Percentiles rank a stretch among this genome's conserved stretches.
phyloP scores from a whole-genome alignment of 2,888 invertebrate species.

The Heliconius charithonia region DNA sequence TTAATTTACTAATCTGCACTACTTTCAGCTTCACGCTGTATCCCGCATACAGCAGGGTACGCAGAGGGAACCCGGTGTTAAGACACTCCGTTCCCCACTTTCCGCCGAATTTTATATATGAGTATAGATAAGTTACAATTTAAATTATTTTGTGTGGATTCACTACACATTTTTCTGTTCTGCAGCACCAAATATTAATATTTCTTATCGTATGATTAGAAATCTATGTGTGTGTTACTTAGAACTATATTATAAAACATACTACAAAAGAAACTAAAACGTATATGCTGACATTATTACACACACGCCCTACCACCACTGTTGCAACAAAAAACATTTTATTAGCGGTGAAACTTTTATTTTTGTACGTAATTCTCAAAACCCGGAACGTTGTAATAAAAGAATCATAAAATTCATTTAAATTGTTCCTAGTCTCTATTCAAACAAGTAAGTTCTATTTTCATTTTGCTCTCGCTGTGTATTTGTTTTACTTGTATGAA shows the following conservation, averaged over 20 bases:
- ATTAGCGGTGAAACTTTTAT: slow-evolving; percentile 15
- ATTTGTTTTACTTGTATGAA: slow-evolving; percentile 40
- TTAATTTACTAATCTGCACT: no score
- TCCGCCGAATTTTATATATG: background rate
- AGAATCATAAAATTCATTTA: slow-evolving; percentile 23
- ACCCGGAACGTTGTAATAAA: slow-evolving; percentile 28
- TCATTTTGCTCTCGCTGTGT: slow-evolving; percentile 19
- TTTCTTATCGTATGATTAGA: background rate
- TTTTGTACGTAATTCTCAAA: slow-evolving; percentile 15
- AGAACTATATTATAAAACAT: background rate
- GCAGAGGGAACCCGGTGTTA: no score
- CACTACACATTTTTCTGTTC: background rate
- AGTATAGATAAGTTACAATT: no score
- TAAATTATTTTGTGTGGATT: background rate
- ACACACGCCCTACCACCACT: background rate
- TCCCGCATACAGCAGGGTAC: no score
- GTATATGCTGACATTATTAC: background rate
- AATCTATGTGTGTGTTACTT: background rate
- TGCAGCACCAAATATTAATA: background rate
- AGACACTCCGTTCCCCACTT: no score
- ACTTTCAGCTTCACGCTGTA: no score
- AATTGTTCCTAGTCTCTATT: slow-evolving; percentile 19
- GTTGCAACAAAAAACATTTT: slow-evolving; percentile 13
- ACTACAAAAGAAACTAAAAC: background rate
- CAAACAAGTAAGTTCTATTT: slow-evolving; percentile 28